A percentile compares a stretch with the other conserved stretches of the same genome.
phyloP scores from a whole-genome alignment of 2,113 vertebrate genomes.

The Carollia perspicillata region DNA sequence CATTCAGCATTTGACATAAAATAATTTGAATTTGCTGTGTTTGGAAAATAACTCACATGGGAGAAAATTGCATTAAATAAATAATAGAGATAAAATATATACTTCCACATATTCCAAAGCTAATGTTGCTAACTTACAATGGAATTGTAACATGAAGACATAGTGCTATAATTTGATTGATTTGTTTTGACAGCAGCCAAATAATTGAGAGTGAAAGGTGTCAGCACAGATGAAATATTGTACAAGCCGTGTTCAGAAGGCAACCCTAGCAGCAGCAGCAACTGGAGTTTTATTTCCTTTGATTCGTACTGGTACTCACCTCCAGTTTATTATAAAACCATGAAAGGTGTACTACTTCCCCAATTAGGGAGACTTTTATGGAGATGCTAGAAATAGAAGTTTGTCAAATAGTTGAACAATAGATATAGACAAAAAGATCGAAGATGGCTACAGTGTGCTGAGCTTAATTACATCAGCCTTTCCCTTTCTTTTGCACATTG shows the following conservation, averaged over 20 bases:
- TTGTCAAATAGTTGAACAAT: slow-evolving; percentile 75
- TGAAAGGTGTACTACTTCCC: slow-evolving; percentile 77
- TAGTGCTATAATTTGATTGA: slow-evolving; percentile 98
- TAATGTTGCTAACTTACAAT: slow-evolving; percentile 92
- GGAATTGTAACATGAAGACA: slow-evolving; percentile 93
- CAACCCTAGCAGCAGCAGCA: slow-evolving; percentile 90
- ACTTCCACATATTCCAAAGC: slow-evolving; percentile 93
- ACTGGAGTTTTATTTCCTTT: slow-evolving; percentile 91
- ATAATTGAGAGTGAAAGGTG: slow-evolving; percentile 99
- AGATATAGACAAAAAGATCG: slow-evolving; percentile 67
- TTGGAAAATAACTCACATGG: slow-evolving; percentile 88
- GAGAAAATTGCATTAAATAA: slow-evolving; percentile 91
- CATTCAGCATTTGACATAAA: slow-evolving; percentile 83
- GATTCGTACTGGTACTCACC: slow-evolving; percentile 90
- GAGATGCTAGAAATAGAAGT: slow-evolving; percentile 75
- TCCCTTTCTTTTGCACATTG: slow-evolving; percentile 66
- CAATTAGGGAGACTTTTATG: slow-evolving; percentile 74
- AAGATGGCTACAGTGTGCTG: slow-evolving; percentile 24
- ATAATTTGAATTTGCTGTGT: slow-evolving; percentile 90
- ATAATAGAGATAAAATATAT: slow-evolving; percentile 95
- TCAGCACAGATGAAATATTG: slow-evolving; percentile 92
- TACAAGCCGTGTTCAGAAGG: slow-evolving; percentile 88
- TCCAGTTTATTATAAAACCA: slow-evolving; percentile 90
- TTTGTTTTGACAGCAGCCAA: slow-evolving; percentile 99
- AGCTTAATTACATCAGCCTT: slow-evolving; percentile 62